A percentile compares a stretch with the other conserved stretches of the same genome.
Conservation (phyloP, 2,888 invertebrate genomes). For the Trichopoda pennipes region DNA sequence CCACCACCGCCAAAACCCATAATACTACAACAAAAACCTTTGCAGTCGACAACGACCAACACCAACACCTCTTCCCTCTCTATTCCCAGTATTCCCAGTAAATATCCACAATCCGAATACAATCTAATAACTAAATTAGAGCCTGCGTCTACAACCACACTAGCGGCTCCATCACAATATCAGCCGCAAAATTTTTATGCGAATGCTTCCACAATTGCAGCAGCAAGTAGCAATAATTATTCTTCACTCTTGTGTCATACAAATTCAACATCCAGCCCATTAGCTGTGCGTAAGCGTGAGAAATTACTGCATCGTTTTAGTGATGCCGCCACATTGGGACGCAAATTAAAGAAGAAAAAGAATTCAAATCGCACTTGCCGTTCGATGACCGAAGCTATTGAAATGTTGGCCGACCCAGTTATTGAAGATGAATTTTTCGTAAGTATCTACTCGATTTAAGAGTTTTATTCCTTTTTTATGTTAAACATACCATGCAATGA, state of each 20-base stretch:
- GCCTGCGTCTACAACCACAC: conserved; percentile 73
- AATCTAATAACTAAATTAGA: conserved; percentile 79
- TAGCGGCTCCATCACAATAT: conserved; percentile 76
- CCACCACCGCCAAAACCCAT: conserved; percentile 79
- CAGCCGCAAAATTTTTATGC: conserved; percentile 79
- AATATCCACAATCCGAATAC: conserved; percentile 79
- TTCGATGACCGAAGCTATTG: conserved; percentile 81
- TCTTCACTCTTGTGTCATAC: conserved; percentile 78
- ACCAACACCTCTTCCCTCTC: conserved; percentile 71
- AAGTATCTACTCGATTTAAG: conserved; percentile 73
- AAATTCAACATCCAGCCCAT: conserved; percentile 78
- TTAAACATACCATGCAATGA: background rate
- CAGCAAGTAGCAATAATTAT: conserved; percentile 72
- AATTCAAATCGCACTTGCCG: conserved; percentile 80
- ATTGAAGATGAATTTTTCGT: conserved; percentile 81
- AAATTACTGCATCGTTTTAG: conserved; percentile 80
- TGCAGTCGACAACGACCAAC: conserved; percentile 72
- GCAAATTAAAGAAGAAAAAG: conserved; percentile 80
- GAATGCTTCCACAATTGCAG: conserved; percentile 74
- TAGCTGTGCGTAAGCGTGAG: conserved; percentile 79
- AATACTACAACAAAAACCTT: conserved; percentile 73
- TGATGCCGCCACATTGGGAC: conserved; percentile 81
- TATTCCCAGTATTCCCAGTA: conserved; percentile 76
- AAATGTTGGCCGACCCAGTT: conserved; percentile 81
- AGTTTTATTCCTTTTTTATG: conserved; percentile 13